Conservation (phyloP, 2,113 vertebrate genomes). For the Stegostoma tigrinum region DNA sequence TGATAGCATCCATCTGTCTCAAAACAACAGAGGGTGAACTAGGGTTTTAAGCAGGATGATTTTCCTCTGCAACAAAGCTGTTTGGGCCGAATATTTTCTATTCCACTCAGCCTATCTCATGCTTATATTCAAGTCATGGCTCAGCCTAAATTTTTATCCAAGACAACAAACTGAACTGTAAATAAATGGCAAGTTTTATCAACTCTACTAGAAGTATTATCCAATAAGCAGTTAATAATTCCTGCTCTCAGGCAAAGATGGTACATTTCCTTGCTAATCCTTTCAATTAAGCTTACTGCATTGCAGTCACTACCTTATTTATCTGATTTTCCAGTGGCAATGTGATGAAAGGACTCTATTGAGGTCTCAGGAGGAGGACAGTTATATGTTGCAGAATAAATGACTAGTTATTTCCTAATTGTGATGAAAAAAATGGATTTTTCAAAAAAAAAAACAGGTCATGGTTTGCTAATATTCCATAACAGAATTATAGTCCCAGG, state of each 20-base stretch:
- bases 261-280: neutral
- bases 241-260: neutral
- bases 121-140: neutral
- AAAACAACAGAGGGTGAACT: neutral
- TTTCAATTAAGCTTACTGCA: neutral
- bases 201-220: neutral
- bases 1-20: too few species aligned
- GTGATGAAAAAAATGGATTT: neutral
- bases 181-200: neutral
- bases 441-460: neutral
- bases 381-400: neutral
- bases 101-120: neutral
- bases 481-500: neutral
- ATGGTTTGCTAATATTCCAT: neutral
- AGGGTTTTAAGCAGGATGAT: neutral
- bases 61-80: neutral
- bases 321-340: neutral
- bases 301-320: neutral
- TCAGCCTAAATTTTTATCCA: neutral
- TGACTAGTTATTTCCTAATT: neutral
- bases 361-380: neutral
- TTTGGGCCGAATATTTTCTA: neutral
- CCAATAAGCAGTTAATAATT: neutral
- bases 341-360: neutral
- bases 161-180: neutral